phyloP scores from a whole-genome alignment of 1,140 invertebrate genomes.

The Dendroctonus valens region DNA sequence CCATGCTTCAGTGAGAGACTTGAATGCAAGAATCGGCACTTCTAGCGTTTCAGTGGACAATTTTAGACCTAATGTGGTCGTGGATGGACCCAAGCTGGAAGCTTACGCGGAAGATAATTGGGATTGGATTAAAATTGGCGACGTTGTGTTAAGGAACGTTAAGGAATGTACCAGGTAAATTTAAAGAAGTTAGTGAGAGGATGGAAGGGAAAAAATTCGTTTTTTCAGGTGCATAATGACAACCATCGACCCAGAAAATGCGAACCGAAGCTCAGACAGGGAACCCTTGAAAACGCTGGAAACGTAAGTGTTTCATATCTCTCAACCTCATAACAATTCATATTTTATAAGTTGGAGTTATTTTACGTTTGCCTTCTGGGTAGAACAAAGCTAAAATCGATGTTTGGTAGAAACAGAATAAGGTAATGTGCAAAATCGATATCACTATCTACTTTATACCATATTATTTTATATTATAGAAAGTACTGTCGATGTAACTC shows the following conservation, averaged over 20 bases:
- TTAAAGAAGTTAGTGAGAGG: neutral
- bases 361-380: neutral
- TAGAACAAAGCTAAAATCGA: neutral
- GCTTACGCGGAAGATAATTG: constrained; percentile 68
- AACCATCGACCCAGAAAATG: constrained; percentile 59
- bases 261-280: constrained; percentile 51
- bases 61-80: constrained; percentile 69
- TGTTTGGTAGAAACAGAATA: neutral
- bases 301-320: constrained; percentile 20
- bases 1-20: constrained; percentile 61
- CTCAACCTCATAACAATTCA: neutral
- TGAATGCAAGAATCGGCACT: constrained; percentile 59
- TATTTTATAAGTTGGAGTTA: neutral
- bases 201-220: neutral
- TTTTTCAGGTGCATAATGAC: constrained; percentile 57
- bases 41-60: constrained; percentile 55
- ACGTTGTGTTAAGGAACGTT: constrained; percentile 60
- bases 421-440: neutral
- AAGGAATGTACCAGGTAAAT: constrained; percentile 58
- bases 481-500: too few relatives aligned
- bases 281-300: constrained; percentile 58
- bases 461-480: too few relatives aligned
- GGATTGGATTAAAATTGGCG: constrained; percentile 69
- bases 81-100: constrained; percentile 56
- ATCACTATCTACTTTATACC: neutral